A percentile compares a stretch with the other conserved stretches of the same genome.
These are phyloP conservation scores for Enteromius afrohamiltoni DNA, from an alignment of 2,797 vertebrate species.

Conservation along the genomic window DNA sequence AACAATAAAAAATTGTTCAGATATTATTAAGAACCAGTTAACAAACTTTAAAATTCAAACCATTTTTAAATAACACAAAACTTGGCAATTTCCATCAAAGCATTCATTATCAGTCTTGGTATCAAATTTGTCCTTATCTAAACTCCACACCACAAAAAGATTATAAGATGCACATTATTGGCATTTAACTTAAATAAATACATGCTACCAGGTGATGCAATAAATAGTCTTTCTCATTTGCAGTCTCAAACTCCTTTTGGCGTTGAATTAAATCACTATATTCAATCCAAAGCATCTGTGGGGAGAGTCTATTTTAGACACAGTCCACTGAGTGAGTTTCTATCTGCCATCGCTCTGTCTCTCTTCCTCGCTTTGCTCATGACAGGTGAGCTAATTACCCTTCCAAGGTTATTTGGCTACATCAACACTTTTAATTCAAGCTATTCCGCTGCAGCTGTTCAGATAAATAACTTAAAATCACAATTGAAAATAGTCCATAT, in stretches of 20 bases:
- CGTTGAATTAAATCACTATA: conserved; percentile 30
- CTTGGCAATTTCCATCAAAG: background rate
- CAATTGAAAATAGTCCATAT: background rate
- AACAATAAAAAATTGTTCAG: background rate
- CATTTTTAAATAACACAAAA: background rate
- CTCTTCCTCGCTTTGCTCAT: conserved; percentile 33
- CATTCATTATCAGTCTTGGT: background rate
- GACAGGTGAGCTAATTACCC: conserved; percentile 58
- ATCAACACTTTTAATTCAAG: background rate
- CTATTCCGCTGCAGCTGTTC: conserved; percentile 7
- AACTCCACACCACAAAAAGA: background rate
- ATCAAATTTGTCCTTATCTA: background rate
- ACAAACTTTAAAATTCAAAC: background rate
- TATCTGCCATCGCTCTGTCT: conserved; percentile 30
- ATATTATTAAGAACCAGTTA: background rate
- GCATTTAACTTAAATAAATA: background rate
- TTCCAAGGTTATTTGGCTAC: conserved; percentile 27
- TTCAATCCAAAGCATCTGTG: conserved; percentile 7
- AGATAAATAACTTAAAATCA: conserved; percentile 5
- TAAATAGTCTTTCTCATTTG: background rate
- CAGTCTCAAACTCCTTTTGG: background rate
- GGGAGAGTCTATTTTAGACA: conserved; percentile 23
- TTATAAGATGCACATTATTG: background rate
- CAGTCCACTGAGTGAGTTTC: conserved; percentile 16
- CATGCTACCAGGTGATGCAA: background rate